Evolutionary conservation across 2,113 vertebrate species (phyloP).

Genomic region (Candoia aspera): DNA sequence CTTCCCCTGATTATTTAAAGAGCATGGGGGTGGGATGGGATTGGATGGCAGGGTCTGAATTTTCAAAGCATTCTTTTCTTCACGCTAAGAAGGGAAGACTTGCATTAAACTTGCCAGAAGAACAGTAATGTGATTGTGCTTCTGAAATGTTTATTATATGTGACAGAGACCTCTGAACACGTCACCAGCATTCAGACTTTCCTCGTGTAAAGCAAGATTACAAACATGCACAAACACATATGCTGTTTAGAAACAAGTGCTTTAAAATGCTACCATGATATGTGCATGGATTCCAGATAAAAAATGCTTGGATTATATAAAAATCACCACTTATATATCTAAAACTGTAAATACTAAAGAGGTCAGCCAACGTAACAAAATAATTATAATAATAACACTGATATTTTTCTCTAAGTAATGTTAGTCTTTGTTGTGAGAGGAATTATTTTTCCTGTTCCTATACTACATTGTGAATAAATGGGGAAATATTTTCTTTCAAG

Average conservation of each 20-base stretch:
- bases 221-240: too few relatives aligned
- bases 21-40: neutral
- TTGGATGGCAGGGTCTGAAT: neutral
- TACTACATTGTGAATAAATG: too few relatives aligned
- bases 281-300: neutral
- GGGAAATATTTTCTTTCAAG: too few relatives aligned
- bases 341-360: neutral
- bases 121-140: neutral
- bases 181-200: neutral
- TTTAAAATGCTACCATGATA: neutral
- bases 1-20: neutral
- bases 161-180: neutral
- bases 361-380: too few relatives aligned
- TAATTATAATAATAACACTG: neutral
- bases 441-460: neutral
- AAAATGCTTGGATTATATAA: neutral
- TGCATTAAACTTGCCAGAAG: neutral
- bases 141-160: neutral
- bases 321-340: neutral
- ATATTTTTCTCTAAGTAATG: neutral
- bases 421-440: neutral
- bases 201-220: neutral
- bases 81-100: neutral
- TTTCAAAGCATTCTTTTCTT: neutral
- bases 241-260: neutral